phyloP scores from a whole-genome alignment of 2,113 vertebrate genomes.

The Gadus chalcogrammus region DNA sequence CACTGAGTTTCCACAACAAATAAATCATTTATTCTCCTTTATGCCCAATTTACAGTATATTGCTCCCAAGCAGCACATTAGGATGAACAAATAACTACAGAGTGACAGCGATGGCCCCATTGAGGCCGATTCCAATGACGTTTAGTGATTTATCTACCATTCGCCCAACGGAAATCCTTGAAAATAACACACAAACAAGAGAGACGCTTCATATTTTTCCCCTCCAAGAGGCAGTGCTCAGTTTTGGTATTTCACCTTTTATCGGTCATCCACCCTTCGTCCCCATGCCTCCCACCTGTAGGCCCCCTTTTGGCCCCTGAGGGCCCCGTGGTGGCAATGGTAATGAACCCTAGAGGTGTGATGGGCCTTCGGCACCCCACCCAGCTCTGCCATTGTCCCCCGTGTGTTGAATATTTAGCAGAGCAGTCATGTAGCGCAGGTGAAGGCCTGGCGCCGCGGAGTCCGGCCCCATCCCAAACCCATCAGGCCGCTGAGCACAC shows the following conservation, averaged over 20 bases:
- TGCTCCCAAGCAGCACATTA: neutral
- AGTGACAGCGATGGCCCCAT: too few relatives aligned
- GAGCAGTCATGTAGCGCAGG: slow-evolving; percentile 42
- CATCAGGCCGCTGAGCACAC: neutral
- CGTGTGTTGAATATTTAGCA: slow-evolving; percentile 30
- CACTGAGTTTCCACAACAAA: neutral
- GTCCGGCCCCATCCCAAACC: slow-evolving; percentile 9
- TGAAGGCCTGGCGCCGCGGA: slow-evolving; percentile 37
- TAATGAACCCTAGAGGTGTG: slow-evolving; percentile 27
- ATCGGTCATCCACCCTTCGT: too few relatives aligned
- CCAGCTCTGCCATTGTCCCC: neutral
- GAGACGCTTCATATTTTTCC: too few relatives aligned
- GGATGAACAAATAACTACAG: too few relatives aligned
- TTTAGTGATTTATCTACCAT: too few relatives aligned
- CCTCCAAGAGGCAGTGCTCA: too few relatives aligned
- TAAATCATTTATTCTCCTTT: neutral
- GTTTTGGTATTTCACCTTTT: too few relatives aligned
- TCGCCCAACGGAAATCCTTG: too few relatives aligned
- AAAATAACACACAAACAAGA: too few relatives aligned
- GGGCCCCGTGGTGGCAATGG: slow-evolving; percentile 1
- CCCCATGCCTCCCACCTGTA: slow-evolving; percentile 16
- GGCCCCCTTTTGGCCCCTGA: neutral
- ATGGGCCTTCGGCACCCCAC: neutral
- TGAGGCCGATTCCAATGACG: too few relatives aligned
- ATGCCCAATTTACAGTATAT: neutral